Percentiles rank a stretch among this genome's conserved stretches.
Conservation (phyloP, 1,140 invertebrate genomes). For the Eriosoma lanigerum region DNA sequence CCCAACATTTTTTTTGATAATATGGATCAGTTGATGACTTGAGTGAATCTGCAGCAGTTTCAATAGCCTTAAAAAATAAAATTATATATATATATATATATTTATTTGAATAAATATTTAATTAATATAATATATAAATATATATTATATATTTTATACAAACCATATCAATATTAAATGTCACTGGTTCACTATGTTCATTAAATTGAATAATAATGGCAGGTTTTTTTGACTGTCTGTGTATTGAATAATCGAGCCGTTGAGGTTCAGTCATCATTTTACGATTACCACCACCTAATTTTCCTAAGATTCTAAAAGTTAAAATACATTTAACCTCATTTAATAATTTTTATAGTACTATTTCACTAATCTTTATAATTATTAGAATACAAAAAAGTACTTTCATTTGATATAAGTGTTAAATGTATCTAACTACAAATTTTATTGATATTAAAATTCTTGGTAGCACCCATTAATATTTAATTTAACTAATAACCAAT, state of each 20-base stretch:
- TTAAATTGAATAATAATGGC: slow-evolving; percentile 83
- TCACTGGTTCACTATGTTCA: slow-evolving; percentile 78
- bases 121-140: neutral
- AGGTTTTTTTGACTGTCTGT: slow-evolving; percentile 74
- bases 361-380: no score
- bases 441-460: no score
- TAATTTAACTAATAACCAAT: no score
- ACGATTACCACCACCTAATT: slow-evolving; percentile 96
- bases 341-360: no score
- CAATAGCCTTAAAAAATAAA: slow-evolving; percentile 67
- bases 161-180: slow-evolving; percentile 86
- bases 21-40: slow-evolving; percentile 82
- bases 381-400: no score
- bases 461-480: no score
- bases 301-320: slow-evolving; percentile 79
- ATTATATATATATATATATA: neutral
- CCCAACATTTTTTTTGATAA: slow-evolving; percentile 90
- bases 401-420: no score
- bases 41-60: slow-evolving; percentile 82
- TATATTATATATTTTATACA: neutral
- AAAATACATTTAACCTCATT: no score
- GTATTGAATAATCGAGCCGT: slow-evolving; percentile 72
- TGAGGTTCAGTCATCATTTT: slow-evolving; percentile 99
- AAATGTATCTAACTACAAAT: no score
- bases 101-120: neutral